phyloP scores from a whole-genome alignment of 2,113 vertebrate genomes.

The Oncorhynchus masou region DNA sequence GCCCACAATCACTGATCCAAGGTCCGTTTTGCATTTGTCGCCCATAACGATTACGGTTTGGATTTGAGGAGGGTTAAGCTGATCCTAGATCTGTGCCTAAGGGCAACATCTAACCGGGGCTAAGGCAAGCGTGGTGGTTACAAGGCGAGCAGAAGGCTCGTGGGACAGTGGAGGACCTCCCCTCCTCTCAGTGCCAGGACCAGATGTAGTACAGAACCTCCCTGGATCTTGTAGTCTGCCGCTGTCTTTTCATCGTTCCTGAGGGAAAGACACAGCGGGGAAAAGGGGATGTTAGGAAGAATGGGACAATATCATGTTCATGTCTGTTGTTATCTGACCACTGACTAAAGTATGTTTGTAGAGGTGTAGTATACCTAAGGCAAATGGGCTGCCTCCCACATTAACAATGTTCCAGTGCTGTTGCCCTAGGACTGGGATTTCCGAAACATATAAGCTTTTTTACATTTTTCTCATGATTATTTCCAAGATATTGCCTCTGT shows the following conservation, averaged over 20 bases:
- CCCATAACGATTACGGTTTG: background rate
- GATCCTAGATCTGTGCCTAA: background rate
- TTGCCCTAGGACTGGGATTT: too few species aligned
- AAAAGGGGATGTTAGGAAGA: background rate
- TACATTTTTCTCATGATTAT: too few species aligned
- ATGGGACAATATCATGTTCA: background rate
- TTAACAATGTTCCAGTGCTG: too few species aligned
- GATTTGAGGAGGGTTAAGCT: background rate
- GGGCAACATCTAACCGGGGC: constrained; percentile 3
- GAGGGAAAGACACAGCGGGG: background rate
- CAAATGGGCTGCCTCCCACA: too few species aligned
- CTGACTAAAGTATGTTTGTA: too few species aligned
- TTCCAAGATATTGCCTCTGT: too few species aligned
- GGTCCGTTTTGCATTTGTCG: background rate
- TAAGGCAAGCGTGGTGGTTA: constrained; percentile 42
- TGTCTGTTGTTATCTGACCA: background rate
- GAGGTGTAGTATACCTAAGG: too few species aligned
- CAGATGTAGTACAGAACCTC: constrained; percentile 87
- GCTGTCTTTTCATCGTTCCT: constrained; percentile 94
- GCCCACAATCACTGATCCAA: too few species aligned
- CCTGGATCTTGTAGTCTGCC: constrained; percentile 90
- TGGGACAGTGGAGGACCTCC: constrained; percentile 9
- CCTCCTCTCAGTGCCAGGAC: constrained; percentile 85
- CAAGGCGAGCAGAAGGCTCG: constrained; percentile 25
- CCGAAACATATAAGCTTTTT: too few species aligned